Evolutionary conservation across 1,140 invertebrate genomes (phyloP).

Genomic region (Caenorhabditis inopinata): DNA sequence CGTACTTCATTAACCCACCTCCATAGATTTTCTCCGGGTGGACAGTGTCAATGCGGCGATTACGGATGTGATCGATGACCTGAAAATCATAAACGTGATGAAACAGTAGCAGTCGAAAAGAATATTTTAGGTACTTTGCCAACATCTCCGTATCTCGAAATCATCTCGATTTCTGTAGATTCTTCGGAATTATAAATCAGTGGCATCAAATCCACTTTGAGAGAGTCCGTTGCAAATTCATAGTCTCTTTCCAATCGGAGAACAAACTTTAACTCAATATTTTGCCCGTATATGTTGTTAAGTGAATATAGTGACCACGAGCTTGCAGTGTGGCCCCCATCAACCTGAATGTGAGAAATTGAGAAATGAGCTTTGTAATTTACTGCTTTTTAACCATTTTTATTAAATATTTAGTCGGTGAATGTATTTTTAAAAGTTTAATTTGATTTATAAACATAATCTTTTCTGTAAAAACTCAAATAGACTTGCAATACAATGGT

Average conservation of each 20-base stretch:
- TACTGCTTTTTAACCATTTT: too few species aligned
- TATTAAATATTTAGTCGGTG: too few species aligned
- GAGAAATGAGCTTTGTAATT: too few species aligned
- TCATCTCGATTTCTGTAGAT: background rate
- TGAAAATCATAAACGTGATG: background rate
- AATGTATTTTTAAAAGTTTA: too few species aligned
- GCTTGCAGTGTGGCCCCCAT: too few species aligned
- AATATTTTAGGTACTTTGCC: background rate
- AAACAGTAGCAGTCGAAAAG: background rate
- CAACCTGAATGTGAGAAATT: too few species aligned
- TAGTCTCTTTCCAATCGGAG: background rate
- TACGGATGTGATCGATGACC: background rate
- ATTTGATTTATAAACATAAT: too few species aligned
- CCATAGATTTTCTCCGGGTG: background rate
- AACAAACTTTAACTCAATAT: background rate
- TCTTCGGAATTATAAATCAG: background rate
- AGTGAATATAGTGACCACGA: background rate
- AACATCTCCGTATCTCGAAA: background rate
- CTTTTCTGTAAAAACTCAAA: too few species aligned
- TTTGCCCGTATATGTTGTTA: background rate
- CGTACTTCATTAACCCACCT: background rate
- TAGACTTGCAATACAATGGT: too few species aligned
- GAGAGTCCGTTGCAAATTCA: background rate
- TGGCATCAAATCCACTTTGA: background rate
- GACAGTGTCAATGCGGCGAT: background rate